A percentile compares a stretch with the other conserved stretches of the same genome.
Evolutionary conservation across 2,888 invertebrate species (phyloP).

Genomic region (Eubasilissa splendida): DNA sequence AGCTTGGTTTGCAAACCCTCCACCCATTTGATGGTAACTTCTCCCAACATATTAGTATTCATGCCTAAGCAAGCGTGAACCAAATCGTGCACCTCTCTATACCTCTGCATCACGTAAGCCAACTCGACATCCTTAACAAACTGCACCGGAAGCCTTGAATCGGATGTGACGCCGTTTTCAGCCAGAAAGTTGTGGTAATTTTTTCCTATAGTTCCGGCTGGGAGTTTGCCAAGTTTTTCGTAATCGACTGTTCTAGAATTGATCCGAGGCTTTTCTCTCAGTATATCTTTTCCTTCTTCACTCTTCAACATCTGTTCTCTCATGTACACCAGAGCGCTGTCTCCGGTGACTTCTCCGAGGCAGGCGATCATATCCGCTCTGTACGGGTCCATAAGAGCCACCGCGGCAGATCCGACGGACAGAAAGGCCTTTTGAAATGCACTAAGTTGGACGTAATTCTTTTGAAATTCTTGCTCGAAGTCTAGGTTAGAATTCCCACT

Average conservation of each 20-base stretch:
- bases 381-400: slow-evolving; percentile 85
- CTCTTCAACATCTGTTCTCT: slow-evolving; percentile 82
- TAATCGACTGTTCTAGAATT: slow-evolving; percentile 87
- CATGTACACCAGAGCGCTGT: slow-evolving; percentile 80
- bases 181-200: slow-evolving; percentile 88
- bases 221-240: slow-evolving; percentile 78
- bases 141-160: slow-evolving; percentile 90
- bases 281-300: slow-evolving; percentile 84
- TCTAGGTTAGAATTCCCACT: not conserved
- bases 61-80: slow-evolving; percentile 92
- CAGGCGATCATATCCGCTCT: slow-evolving; percentile 95
- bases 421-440: slow-evolving; percentile 85
- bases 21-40: slow-evolving; percentile 96
- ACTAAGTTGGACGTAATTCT: slow-evolving; percentile 29
- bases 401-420: slow-evolving; percentile 88
- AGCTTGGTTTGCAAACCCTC: slow-evolving; percentile 96
- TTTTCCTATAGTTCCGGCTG: slow-evolving; percentile 88
- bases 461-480: slow-evolving; percentile 31
- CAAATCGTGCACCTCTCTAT: slow-evolving; percentile 97
- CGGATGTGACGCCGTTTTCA: slow-evolving; percentile 92
- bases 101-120: slow-evolving; percentile 97
- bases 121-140: slow-evolving; percentile 92
- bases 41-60: slow-evolving; percentile 93
- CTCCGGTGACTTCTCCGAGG: slow-evolving; percentile 92
- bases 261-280: slow-evolving; percentile 87